These are phyloP conservation scores for Gnatocerus cornutus DNA, from an alignment of 2,888 invertebrate genomes.

Conservation along the genomic window DNA sequence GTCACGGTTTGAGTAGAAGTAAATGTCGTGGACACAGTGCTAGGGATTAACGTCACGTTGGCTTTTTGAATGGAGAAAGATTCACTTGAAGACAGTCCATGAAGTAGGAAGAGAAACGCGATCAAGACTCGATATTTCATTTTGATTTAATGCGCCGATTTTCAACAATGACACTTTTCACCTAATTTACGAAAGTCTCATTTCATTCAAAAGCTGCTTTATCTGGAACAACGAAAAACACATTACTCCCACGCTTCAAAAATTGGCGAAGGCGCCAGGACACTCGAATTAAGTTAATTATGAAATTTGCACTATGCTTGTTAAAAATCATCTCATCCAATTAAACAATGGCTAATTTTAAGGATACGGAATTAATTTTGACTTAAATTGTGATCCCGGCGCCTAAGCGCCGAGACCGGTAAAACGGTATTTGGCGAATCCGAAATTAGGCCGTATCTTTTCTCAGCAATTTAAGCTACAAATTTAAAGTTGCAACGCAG, in stretches of 20 bases:
- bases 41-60: conserved; percentile 34
- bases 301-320: conserved; percentile 33
- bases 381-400: conserved; percentile 46
- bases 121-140: conserved; percentile 40
- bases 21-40: conserved; percentile 15
- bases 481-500: conserved; percentile 34
- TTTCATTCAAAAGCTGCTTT: conserved; percentile 13
- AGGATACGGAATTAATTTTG: conserved; percentile 44
- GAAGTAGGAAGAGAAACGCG: conserved; percentile 27
- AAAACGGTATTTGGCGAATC: conserved; percentile 37
- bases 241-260: conserved; percentile 2
- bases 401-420: conserved; percentile 40
- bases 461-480: conserved; percentile 31
- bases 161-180: conserved; percentile 30
- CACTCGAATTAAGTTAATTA: conserved; percentile 19
- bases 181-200: conserved; percentile 33
- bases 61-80: conserved; percentile 28
- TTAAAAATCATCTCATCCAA: conserved; percentile 46
- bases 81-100: conserved; percentile 17
- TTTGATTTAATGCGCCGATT: conserved; percentile 31
- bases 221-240: conserved; percentile 31
- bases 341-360: conserved; percentile 46
- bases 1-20: conserved; percentile 19
- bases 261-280: conserved; percentile 23
- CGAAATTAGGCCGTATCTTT: conserved; percentile 44